A percentile compares a stretch with the other conserved stretches of the same genome.
Conservation (phyloP, 2,113 vertebrate genomes). For the Burhinus bistriatus region DNA sequence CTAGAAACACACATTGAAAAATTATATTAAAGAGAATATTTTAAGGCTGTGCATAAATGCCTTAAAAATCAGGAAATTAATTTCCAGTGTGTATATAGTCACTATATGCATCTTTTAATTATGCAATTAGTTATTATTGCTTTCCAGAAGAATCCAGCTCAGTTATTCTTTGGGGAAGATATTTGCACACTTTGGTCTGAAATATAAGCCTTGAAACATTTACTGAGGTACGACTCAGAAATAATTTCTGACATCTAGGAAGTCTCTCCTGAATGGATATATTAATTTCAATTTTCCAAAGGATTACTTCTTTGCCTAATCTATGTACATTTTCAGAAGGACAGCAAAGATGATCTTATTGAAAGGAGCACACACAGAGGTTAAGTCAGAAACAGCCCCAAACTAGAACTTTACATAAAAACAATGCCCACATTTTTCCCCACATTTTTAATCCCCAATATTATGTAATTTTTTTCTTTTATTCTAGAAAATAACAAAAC, state of each 20-base stretch:
- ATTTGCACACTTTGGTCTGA: neutral
- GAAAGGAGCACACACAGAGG: neutral
- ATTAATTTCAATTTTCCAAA: neutral
- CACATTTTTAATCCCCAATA: neutral
- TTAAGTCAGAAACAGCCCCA: neutral
- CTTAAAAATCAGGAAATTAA: neutral
- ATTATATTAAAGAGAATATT: neutral
- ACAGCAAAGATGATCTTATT: neutral
- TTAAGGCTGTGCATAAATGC: neutral
- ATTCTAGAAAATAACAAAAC: neutral
- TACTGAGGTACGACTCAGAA: neutral
- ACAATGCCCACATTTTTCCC: accelerated
- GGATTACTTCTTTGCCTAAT: neutral
- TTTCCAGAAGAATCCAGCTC: neutral
- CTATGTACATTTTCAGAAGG: neutral
- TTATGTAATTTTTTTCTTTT: neutral
- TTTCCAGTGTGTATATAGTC: neutral
- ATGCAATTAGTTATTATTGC: neutral
- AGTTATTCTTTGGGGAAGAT: neutral
- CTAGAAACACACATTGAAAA: neutral
- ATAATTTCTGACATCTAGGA: neutral
- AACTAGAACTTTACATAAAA: neutral
- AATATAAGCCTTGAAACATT: neutral
- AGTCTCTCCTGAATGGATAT: neutral
- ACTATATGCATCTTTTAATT: neutral